Percentiles rank a stretch among this genome's conserved stretches.
Conservation (phyloP, 1,140 invertebrate species). For the Zophobas atratus region DNA sequence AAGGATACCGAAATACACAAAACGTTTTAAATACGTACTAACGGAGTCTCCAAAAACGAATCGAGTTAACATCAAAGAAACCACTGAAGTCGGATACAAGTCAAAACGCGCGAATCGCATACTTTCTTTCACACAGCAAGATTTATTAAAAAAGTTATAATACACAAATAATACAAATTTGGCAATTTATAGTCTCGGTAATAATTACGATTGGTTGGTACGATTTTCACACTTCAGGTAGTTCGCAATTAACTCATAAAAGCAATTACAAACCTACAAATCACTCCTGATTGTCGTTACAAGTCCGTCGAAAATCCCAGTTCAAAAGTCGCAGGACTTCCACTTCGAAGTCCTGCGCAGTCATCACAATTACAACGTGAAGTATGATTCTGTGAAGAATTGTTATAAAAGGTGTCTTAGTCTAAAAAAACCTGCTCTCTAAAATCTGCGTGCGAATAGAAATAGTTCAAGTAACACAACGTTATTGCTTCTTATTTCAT, state of each 20-base stretch:
- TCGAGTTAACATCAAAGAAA: too few species aligned
- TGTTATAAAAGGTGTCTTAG: slow-evolving; percentile 38
- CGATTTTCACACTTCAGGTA: neutral
- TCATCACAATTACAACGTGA: slow-evolving; percentile 10
- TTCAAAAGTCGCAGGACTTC: neutral
- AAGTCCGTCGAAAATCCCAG: slow-evolving; percentile 7
- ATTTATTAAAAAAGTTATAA: too few species aligned
- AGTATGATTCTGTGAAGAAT: slow-evolving; percentile 18
- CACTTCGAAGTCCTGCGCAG: neutral
- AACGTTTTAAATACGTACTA: too few species aligned
- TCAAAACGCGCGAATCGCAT: too few species aligned
- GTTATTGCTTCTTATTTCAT: slow-evolving; percentile 38
- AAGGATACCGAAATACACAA: too few species aligned
- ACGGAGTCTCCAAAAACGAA: too few species aligned
- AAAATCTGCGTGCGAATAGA: slow-evolving; percentile 38
- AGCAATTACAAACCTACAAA: neutral
- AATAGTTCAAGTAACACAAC: slow-evolving; percentile 26
- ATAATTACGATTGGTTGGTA: neutral
- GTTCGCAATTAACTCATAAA: neutral
- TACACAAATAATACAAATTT: neutral
- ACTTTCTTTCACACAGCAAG: too few species aligned
- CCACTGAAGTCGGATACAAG: too few species aligned
- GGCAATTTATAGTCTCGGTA: neutral
- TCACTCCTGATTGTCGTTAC: slow-evolving; percentile 34
- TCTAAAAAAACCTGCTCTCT: slow-evolving; percentile 27